Conservation (phyloP, 30 jellyfish, hydroid and myxozoan genomes). For the Pseudorhiza aurosa region DNA sequence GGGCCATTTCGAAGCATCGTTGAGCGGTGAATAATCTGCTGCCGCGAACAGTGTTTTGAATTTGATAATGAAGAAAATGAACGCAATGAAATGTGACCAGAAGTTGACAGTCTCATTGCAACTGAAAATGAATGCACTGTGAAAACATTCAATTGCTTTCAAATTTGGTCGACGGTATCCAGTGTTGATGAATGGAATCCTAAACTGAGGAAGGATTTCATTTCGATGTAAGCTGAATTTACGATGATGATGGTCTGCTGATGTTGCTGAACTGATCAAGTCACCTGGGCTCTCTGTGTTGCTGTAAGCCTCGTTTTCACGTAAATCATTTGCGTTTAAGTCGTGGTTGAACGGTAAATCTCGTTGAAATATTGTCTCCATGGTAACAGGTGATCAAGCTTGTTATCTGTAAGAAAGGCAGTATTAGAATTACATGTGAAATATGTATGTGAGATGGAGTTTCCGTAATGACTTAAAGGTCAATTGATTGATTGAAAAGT, state of each 20-base stretch:
- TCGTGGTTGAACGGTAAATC: neutral
- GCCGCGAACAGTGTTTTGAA: slow-evolving; percentile 43
- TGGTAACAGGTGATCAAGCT: neutral
- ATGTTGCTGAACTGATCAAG: no score
- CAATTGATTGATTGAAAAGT: no score
- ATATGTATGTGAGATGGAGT: no score
- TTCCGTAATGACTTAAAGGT: no score
- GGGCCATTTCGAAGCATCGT: slow-evolving; percentile 77
- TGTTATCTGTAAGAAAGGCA: neutral
- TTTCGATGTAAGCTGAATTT: slow-evolving; percentile 80
- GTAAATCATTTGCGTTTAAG: neutral
- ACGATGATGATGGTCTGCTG: no score
- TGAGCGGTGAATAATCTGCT: slow-evolving; percentile 22
- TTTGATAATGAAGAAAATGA: slow-evolving; percentile 44
- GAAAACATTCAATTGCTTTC: slow-evolving; percentile 71
- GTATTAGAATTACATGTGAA: no score
- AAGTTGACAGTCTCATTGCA: slow-evolving; percentile 90
- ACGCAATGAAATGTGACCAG: slow-evolving; percentile 93
- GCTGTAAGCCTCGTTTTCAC: neutral
- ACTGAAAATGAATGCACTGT: slow-evolving; percentile 69
- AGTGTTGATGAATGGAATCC: slow-evolving; percentile 76
- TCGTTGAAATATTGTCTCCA: neutral
- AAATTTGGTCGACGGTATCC: slow-evolving; percentile 90
- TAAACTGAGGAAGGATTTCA: slow-evolving; percentile 72
- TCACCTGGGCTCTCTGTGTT: neutral